phyloP scores from a whole-genome alignment of 2,797 vertebrate genomes.

The Xenentodon cancila region DNA sequence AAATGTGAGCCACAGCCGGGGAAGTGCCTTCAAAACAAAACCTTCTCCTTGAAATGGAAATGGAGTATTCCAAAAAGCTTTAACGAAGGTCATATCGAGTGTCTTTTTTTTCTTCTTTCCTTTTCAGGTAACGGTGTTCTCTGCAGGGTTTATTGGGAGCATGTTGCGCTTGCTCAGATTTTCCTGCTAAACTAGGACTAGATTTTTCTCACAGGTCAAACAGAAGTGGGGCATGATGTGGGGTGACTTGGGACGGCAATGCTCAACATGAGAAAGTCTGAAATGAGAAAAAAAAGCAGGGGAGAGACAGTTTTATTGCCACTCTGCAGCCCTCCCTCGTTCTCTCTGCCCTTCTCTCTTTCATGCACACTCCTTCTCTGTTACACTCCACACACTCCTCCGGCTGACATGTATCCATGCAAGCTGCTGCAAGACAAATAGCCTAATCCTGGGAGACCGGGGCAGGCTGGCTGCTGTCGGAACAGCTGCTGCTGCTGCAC shows the following conservation, averaged over 20 bases:
- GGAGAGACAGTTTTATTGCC: constrained; percentile 42
- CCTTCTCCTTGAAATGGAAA: constrained; percentile 46
- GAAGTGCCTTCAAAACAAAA: constrained; percentile 57
- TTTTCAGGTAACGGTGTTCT: not conserved
- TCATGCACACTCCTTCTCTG: constrained; percentile 2
- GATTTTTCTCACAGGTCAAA: constrained; percentile 42
- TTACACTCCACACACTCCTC: constrained; percentile 9
- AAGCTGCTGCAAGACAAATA: constrained; percentile 74
- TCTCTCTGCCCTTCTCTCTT: not conserved
- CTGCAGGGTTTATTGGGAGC: no score
- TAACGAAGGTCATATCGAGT: not conserved
- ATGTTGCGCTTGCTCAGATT: no score
- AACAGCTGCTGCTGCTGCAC: constrained; percentile 66
- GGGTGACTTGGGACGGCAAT: constrained; percentile 38
- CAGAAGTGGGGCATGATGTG: constrained; percentile 40
- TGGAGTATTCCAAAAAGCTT: constrained; percentile 23
- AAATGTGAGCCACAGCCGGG: constrained; percentile 51
- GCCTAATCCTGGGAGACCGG: constrained; percentile 64
- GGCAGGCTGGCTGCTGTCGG: constrained; percentile 50
- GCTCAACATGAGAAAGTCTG: constrained; percentile 59
- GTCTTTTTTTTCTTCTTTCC: not conserved
- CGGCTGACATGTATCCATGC: constrained; percentile 65
- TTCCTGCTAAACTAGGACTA: constrained; percentile 33
- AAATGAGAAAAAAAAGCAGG: constrained; percentile 29
- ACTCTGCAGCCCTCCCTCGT: constrained; percentile 23